Conservation (phyloP, 2,888 invertebrate species). For the Agriopis aurantiaria region DNA sequence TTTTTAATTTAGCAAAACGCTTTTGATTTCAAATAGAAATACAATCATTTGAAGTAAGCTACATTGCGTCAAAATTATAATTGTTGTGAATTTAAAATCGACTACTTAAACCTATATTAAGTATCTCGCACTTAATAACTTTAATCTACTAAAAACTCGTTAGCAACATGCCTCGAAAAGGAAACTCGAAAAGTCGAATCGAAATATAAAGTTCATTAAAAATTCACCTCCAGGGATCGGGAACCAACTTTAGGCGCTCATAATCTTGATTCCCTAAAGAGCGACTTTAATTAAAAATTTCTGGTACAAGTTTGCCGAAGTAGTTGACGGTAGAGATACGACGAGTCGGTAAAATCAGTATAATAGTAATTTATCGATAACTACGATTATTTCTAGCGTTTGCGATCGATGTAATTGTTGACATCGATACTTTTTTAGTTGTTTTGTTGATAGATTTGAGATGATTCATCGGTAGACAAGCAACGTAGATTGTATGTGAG, state of each 20-base stretch:
- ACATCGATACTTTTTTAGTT: not conserved
- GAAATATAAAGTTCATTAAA: conserved; percentile 47
- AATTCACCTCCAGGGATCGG: conserved; percentile 46
- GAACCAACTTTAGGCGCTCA: conserved; percentile 45
- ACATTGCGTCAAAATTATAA: too few species aligned
- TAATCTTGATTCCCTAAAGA: conserved; percentile 49
- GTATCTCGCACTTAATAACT: not conserved
- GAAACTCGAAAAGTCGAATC: conserved; percentile 43
- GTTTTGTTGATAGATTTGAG: too few species aligned
- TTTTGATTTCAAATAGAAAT: too few species aligned
- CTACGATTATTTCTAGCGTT: conserved; percentile 2
- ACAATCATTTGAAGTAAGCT: too few species aligned
- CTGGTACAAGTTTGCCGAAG: conserved; percentile 29
- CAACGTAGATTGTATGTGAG: too few species aligned
- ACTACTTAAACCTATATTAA: too few species aligned
- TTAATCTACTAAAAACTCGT: conserved; percentile 32
- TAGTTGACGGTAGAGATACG: conserved; percentile 13
- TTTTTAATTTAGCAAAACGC: not conserved
- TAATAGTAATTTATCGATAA: conserved; percentile 12
- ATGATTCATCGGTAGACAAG: too few species aligned
- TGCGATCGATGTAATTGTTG: conserved; percentile 8
- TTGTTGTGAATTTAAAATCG: too few species aligned
- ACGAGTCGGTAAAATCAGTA: conserved; percentile 4
- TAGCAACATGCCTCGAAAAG: conserved; percentile 35
- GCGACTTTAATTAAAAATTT: conserved; percentile 48